These are phyloP conservation scores for Lithophane ornitopus DNA, from an alignment of 2,888 invertebrate genomes.

Conservation along the genomic window DNA sequence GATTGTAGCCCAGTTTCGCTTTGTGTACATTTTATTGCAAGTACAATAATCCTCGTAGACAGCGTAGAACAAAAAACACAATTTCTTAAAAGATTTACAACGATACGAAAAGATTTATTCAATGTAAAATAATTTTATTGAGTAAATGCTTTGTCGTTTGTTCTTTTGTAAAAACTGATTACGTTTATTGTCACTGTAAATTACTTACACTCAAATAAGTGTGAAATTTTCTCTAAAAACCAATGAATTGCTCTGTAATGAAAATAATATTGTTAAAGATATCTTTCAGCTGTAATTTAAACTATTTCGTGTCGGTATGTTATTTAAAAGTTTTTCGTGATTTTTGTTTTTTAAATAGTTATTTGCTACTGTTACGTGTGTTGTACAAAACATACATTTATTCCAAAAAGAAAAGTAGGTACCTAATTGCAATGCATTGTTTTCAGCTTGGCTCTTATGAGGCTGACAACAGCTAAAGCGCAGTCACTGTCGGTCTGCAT, in stretches of 20 bases:
- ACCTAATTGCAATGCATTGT: not conserved
- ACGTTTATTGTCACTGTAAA: constrained; percentile 32
- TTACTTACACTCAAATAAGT: constrained; percentile 39
- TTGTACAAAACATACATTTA: not conserved
- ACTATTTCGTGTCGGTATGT: not conserved
- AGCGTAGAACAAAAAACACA: constrained; percentile 70
- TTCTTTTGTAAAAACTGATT: constrained; percentile 46
- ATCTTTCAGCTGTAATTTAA: constrained; percentile 14
- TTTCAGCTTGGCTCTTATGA: not conserved
- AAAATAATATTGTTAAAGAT: constrained; percentile 16
- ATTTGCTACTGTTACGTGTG: not conserved
- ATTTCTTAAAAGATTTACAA: constrained; percentile 78
- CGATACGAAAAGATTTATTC: constrained; percentile 58
- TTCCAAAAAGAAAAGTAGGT: not conserved
- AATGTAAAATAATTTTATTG: constrained; percentile 64
- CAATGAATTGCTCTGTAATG: constrained; percentile 31
- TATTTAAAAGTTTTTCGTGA: not conserved
- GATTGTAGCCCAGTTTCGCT: constrained; percentile 54
- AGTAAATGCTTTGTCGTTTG: constrained; percentile 49
- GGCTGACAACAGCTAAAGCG: too few species aligned
- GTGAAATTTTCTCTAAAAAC: constrained; percentile 19
- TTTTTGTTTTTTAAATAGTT: not conserved
- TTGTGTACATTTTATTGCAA: constrained; percentile 65
- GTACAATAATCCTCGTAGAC: constrained; percentile 73
- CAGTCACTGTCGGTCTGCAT: too few species aligned